A percentile compares a stretch with the other conserved stretches of the same genome.
Evolutionary conservation across 1,140 invertebrate species (phyloP).

Genomic region (Hyphantria cunea): DNA sequence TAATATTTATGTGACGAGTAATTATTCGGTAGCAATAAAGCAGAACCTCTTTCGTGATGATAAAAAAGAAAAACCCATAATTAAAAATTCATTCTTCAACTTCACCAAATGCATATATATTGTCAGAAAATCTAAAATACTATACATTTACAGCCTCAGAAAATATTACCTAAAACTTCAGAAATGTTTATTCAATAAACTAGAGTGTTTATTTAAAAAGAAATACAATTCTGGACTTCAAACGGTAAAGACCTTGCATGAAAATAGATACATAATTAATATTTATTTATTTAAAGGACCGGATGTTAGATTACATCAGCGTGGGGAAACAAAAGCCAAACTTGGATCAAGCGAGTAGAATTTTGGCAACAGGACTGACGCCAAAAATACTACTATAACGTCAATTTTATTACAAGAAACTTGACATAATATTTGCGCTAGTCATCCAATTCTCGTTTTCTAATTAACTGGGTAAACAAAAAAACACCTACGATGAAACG

Average conservation of each 20-base stretch:
- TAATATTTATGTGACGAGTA: no score
- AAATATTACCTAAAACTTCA: no score
- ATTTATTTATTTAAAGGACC: neutral
- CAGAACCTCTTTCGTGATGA: no score
- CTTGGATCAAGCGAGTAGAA: conserved; percentile 18
- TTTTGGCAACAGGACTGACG: conserved; percentile 23
- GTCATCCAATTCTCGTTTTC: neutral
- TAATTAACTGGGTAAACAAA: conserved; percentile 1
- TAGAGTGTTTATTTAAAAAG: no score
- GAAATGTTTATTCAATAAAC: no score
- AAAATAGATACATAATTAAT: no score
- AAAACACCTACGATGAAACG: conserved; percentile 2
- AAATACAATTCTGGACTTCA: neutral
- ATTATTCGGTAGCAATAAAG: no score
- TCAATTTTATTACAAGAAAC: conserved; percentile 25
- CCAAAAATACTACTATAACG: conserved; percentile 18
- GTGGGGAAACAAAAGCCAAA: conserved; percentile 22
- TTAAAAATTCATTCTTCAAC: no score
- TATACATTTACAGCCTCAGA: no score
- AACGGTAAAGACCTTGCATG: neutral
- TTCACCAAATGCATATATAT: no score
- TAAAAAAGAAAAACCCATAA: no score
- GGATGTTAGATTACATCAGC: conserved; percentile 18
- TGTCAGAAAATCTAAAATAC: no score
- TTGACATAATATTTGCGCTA: conserved; percentile 2